These are phyloP conservation scores for Pangasius macronema DNA, from an alignment of 2,797 vertebrate genomes.

Conservation along the genomic window DNA sequence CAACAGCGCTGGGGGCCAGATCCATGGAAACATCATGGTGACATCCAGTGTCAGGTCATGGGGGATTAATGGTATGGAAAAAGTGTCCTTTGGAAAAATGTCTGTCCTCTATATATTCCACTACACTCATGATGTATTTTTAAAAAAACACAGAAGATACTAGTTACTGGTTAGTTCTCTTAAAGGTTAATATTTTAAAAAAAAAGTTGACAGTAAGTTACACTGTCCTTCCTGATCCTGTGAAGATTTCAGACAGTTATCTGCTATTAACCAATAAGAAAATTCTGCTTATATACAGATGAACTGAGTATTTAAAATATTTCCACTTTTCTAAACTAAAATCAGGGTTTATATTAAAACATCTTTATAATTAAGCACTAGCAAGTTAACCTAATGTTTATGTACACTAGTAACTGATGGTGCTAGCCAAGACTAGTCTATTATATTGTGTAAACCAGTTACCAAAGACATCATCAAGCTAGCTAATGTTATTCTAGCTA, in stretches of 20 bases:
- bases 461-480: not conserved
- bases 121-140: not conserved
- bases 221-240: not conserved
- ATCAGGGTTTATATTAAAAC: not conserved
- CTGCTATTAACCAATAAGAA: not conserved
- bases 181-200: not conserved
- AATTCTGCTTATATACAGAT: not conserved
- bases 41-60: conserved; percentile 28
- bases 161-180: not conserved
- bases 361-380: not conserved
- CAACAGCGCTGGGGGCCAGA: conserved; percentile 13
- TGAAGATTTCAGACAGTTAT: not conserved
- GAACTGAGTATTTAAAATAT: not conserved
- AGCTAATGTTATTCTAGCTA: not conserved
- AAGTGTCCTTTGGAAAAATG: conserved; percentile 16
- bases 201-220: not conserved
- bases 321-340: not conserved
- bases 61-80: conserved; percentile 26
- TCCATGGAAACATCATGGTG: conserved; percentile 48
- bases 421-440: not conserved
- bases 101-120: not conserved
- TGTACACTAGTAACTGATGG: not conserved
- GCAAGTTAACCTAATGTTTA: not conserved
- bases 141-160: not conserved
- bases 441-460: not conserved